These are phyloP conservation scores for Chorisops tibialis DNA, from an alignment of 2,888 invertebrate species.

Conservation along the genomic window DNA sequence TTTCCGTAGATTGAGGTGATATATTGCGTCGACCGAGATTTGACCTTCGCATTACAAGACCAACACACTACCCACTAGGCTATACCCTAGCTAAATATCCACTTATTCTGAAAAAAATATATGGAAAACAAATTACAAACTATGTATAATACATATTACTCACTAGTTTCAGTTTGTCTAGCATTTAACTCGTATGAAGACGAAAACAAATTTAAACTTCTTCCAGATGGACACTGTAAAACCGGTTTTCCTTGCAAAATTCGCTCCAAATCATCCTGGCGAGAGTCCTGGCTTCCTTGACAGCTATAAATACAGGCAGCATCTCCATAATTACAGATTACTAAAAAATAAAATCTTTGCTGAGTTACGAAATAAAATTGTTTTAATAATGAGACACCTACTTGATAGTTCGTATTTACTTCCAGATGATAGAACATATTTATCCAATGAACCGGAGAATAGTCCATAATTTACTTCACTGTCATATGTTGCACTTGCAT, in stretches of 20 bases:
- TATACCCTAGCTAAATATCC: no score
- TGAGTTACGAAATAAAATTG: no score
- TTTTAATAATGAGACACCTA: no score
- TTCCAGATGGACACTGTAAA: conserved; percentile 27
- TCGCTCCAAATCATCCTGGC: conserved; percentile 40
- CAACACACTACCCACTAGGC: no score
- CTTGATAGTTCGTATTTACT: conserved; percentile 42
- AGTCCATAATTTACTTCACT: conserved; percentile 39
- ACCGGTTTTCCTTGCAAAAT: conserved; percentile 39
- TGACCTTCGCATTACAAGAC: no score
- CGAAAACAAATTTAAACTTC: background rate
- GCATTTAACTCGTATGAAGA: background rate
- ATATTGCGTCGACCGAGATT: no score
- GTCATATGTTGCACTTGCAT: conserved; percentile 30
- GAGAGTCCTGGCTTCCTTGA: conserved; percentile 38
- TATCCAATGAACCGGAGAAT: conserved; percentile 36
- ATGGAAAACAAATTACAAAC: no score
- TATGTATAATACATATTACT: no score
- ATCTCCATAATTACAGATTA: conserved; percentile 46
- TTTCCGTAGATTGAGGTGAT: no score
- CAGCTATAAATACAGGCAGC: conserved; percentile 52
- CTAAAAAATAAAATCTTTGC: conserved; percentile 43
- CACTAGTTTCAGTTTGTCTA: background rate
- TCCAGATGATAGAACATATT: conserved; percentile 36
- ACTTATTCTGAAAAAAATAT: no score